Evolutionary conservation across 2,113 vertebrate genomes (phyloP).

Genomic region (Natator depressus): DNA sequence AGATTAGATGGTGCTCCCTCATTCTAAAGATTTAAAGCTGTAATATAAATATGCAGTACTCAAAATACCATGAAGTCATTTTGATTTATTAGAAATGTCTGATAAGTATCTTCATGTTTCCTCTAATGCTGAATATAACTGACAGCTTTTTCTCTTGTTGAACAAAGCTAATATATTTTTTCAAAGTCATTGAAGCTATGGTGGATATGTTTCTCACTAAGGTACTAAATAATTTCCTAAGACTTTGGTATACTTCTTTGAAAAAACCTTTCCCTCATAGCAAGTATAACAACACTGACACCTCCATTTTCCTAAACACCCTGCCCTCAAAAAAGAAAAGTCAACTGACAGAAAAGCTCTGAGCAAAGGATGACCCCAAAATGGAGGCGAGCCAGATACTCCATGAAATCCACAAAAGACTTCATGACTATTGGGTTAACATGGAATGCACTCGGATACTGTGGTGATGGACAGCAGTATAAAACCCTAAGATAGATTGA

Average conservation of each 20-base stretch:
- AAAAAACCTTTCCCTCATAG: not conserved
- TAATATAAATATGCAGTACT: not conserved
- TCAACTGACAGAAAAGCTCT: not conserved
- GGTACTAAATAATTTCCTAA: not conserved
- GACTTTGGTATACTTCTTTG: not conserved
- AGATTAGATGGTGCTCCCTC: not conserved
- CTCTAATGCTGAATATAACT: not conserved
- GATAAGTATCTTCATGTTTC: not conserved
- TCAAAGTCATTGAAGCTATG: not conserved
- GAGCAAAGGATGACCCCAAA: not conserved
- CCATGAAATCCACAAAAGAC: not conserved
- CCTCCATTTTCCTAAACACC: not conserved
- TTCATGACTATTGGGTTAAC: not conserved
- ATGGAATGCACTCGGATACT: not conserved
- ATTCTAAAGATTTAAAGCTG: not conserved
- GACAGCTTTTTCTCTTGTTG: not conserved
- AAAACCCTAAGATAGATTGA: not conserved
- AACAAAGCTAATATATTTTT: not conserved
- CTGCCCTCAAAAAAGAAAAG: not conserved
- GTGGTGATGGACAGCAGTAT: not conserved
- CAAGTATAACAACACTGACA: not conserved
- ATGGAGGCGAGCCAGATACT: not conserved
- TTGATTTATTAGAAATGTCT: constrained; percentile 6
- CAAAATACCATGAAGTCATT: not conserved
- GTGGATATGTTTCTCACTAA: not conserved